Conservation (phyloP, 2,888 invertebrate species). For the Andrena fulva region DNA sequence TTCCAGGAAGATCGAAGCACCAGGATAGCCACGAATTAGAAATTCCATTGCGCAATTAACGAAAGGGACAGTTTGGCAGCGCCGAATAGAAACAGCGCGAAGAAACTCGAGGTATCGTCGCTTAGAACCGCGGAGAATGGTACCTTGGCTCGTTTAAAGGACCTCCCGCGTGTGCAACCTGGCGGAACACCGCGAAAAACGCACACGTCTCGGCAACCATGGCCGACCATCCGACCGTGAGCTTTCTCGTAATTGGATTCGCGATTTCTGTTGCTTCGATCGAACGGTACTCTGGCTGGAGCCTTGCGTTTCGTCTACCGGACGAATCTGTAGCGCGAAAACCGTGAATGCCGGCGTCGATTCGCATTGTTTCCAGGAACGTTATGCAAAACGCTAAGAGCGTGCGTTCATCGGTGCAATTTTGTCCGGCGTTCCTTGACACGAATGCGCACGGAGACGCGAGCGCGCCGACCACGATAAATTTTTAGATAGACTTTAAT, state of each 20-base stretch:
- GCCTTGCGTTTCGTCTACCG: neutral
- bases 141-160: constrained; percentile 50
- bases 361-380: constrained; percentile 33
- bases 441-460: constrained; percentile 57
- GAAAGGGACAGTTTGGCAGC: constrained; percentile 16
- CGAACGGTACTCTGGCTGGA: neutral
- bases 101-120: constrained; percentile 44
- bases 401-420: constrained; percentile 48
- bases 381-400: constrained; percentile 41
- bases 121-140: constrained; percentile 50
- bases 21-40: neutral
- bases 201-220: constrained; percentile 14
- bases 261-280: neutral
- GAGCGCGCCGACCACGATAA: constrained; percentile 34
- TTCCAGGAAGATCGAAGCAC: neutral
- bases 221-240: constrained; percentile 28
- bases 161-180: constrained; percentile 46
- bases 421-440: constrained; percentile 65
- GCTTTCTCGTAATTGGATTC: neutral
- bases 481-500: constrained; percentile 59
- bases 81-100: constrained; percentile 21
- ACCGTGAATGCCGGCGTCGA: neutral
- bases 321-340: neutral
- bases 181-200: constrained; percentile 27
- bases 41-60: constrained; percentile 14